phyloP scores from a whole-genome alignment of 2,888 invertebrate species.

The Meganola albula region DNA sequence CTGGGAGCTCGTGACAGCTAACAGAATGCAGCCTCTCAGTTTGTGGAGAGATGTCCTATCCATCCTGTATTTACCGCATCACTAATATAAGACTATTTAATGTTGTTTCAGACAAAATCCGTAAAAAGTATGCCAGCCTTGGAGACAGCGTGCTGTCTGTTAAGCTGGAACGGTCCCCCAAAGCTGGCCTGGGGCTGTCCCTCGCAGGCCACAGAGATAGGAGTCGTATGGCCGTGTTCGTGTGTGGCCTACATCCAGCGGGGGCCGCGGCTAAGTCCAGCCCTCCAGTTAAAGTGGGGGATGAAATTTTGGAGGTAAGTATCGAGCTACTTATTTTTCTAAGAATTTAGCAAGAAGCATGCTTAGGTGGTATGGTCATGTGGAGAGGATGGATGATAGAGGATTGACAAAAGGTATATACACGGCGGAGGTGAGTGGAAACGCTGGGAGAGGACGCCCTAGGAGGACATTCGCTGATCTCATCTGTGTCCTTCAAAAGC shows the following conservation, averaged over 20 bases:
- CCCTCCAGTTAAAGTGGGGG: conserved; percentile 90
- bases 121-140: conserved; percentile 92
- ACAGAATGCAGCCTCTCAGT: too few species aligned
- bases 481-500: neutral
- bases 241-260: conserved; percentile 95
- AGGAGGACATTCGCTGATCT: too few species aligned
- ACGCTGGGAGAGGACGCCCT: too few species aligned
- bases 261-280: conserved; percentile 87
- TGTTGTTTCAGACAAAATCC: conserved; percentile 88
- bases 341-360: too few species aligned
- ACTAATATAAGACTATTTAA: too few species aligned
- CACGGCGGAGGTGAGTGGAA: too few species aligned
- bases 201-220: conserved; percentile 96
- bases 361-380: too few species aligned
- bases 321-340: neutral
- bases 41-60: too few species aligned
- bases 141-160: conserved; percentile 84
- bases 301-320: conserved; percentile 83
- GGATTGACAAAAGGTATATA: too few species aligned
- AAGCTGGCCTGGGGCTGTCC: conserved; percentile 91
- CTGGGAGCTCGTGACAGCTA: too few species aligned
- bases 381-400: too few species aligned
- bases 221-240: conserved; percentile 96
- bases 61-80: too few species aligned
- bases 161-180: conserved; percentile 84